Conservation (phyloP, 2,888 invertebrate genomes). For the Hermaeophaga mercurialis region DNA sequence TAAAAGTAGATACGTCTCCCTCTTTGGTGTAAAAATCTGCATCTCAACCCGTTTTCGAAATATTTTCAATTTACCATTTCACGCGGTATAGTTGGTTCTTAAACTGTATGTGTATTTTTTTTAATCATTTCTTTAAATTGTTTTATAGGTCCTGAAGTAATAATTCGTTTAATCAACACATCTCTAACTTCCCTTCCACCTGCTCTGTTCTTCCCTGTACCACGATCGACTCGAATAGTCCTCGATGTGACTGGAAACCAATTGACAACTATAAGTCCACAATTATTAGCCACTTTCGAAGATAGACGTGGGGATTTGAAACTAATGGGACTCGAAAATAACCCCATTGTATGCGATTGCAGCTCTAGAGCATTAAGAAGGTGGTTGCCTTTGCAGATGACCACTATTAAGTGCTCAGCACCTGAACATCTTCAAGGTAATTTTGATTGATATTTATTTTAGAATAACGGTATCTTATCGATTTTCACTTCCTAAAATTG, state of each 20-base stretch:
- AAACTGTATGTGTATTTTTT: no score
- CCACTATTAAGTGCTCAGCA: conserved; percentile 64
- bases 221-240: conserved; percentile 79
- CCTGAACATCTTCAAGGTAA: conserved; percentile 72
- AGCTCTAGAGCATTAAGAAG: conserved; percentile 77
- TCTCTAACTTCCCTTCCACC: conserved; percentile 79
- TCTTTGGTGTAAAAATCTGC: no score
- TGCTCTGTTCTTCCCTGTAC: conserved; percentile 83
- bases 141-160: conserved; percentile 63
- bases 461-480: neutral
- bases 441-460: neutral
- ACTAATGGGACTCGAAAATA: conserved; percentile 75
- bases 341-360: conserved; percentile 87
- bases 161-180: conserved; percentile 79
- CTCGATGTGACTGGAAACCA: conserved; percentile 81
- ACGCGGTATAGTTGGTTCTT: no score
- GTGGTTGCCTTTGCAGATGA: conserved; percentile 74
- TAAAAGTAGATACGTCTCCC: no score
- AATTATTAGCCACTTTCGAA: conserved; percentile 79
- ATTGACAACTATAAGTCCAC: conserved; percentile 75
- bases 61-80: no score
- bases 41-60: no score
- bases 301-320: conserved; percentile 78
- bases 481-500: no score
- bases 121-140: no score